Evolutionary conservation across 2,888 invertebrate genomes (phyloP), one percentile per base, ranked within the genome.

Genomic region (Leptopilina drosophilae): DNA sequence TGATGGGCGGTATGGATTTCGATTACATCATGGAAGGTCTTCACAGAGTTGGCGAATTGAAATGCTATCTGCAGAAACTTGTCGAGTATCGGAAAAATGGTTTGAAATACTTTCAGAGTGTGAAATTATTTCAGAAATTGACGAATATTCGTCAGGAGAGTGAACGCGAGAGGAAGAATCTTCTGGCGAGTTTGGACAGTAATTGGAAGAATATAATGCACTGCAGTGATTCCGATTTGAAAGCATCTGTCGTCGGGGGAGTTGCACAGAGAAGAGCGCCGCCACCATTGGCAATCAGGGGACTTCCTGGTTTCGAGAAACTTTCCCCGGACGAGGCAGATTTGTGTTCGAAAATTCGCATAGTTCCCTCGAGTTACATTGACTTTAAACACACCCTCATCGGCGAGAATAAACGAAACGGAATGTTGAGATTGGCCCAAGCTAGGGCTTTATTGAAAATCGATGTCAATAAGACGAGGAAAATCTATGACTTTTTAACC

Each of bases 401-500:
- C 56, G 90, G 93, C 0, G 98, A 98, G 90, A 96, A 96, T 91
- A 93, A 95, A 81, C 97, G 96, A 90, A 92, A 94, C 81, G 96
- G 96, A 0, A 95, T 94, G 80, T 92, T 98, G 7, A 94, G 95
- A 82, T 92, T 98, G 82, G 94, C 97, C 2, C 97, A 97, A 89
- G 98, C 98, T 0, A 93, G 98, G 77, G 94, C 94, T 65, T 93
- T 98, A 66, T 94, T 98, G 62, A 98, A 98, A 92, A 98, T 98
- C 85, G 98, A 98, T 93, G 98, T 98, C 2, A 98, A 98, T 91
- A 96, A 96, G 91, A 98, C 98, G 0, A 94, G 98, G 82, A 97
- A 97, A 91, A 94, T 98, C 87, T 96, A 96, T 92, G 96, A 96
- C 92, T 95, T 96, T 91, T 93, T 97, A 46, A 92, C 95, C 78